Conservation (phyloP, 2,888 invertebrate genomes). For the Stictocephala bisonia region DNA sequence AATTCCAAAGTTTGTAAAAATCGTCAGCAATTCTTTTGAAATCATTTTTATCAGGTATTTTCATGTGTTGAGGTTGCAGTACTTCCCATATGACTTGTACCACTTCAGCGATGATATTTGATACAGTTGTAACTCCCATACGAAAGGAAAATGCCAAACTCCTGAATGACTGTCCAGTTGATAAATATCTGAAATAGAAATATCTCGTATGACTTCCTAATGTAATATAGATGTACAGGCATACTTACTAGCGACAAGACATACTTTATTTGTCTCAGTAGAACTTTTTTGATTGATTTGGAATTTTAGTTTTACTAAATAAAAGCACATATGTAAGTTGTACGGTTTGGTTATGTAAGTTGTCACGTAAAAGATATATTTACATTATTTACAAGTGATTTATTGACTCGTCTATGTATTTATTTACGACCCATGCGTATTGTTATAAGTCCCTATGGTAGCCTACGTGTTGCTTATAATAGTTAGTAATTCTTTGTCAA, state of each 20-base stretch:
- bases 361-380: conserved; percentile 3
- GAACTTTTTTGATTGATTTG: conserved; percentile 6
- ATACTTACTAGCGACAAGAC: conserved; percentile 7
- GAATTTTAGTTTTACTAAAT: neutral
- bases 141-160: conserved; percentile 53
- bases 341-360: conserved; percentile 10
- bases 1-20: conserved; percentile 35
- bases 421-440: neutral
- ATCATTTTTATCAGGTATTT: conserved; percentile 18
- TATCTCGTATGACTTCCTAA: neutral
- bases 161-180: conserved; percentile 47
- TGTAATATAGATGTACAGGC: conserved; percentile 13
- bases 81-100: conserved; percentile 29
- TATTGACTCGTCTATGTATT: neutral
- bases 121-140: conserved; percentile 28
- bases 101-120: conserved; percentile 27
- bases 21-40: conserved; percentile 36
- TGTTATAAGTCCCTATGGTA: neutral
- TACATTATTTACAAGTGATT: neutral
- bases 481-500: conserved; percentile 4
- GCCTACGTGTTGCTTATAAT: neutral
- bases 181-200: conserved; percentile 34
- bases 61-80: conserved; percentile 33
- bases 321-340: conserved; percentile 10
- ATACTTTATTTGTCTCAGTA: conserved; percentile 4